Evolutionary conservation across 1,140 invertebrate species (phyloP).

Genomic region (Calephelis virginiensis): DNA sequence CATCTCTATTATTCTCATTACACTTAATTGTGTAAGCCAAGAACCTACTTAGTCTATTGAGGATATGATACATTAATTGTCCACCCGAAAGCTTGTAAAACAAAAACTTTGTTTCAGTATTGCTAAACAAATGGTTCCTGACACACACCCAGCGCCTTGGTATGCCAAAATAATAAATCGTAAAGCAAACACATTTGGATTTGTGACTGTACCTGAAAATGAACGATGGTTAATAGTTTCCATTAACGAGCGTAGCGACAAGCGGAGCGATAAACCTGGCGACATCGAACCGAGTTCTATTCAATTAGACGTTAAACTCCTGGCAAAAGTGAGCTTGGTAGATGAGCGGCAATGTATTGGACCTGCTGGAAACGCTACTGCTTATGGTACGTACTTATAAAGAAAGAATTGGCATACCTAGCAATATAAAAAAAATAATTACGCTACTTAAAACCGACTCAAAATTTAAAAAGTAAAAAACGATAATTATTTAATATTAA

Average conservation of each 20-base stretch:
- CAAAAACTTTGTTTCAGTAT: conserved; percentile 42
- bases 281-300: conserved; percentile 23
- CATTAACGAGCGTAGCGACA: conserved; percentile 37
- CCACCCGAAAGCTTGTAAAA: too few relatives aligned
- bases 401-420: not conserved
- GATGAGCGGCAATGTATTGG: conserved; percentile 62
- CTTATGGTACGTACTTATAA: conserved; percentile 45
- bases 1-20: too few relatives aligned
- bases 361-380: conserved; percentile 59
- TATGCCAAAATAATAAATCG: conserved; percentile 48
- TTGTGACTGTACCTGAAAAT: conserved; percentile 44
- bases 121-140: conserved; percentile 62
- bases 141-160: conserved; percentile 57
- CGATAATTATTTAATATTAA: too few relatives aligned
- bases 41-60: too few relatives aligned
- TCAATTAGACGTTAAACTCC: conserved; percentile 46
- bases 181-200: conserved; percentile 38
- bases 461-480: too few relatives aligned
- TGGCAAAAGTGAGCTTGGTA: conserved; percentile 59
- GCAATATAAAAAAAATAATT: not conserved
- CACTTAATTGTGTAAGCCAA: too few relatives aligned
- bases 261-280: conserved; percentile 27
- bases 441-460: too few relatives aligned
- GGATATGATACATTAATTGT: too few relatives aligned
- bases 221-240: conserved; percentile 47